Percentiles rank a stretch among this genome's conserved stretches.
Evolutionary conservation across 2,888 invertebrate species (phyloP).

Genomic region (Plagodis pulveraria): DNA sequence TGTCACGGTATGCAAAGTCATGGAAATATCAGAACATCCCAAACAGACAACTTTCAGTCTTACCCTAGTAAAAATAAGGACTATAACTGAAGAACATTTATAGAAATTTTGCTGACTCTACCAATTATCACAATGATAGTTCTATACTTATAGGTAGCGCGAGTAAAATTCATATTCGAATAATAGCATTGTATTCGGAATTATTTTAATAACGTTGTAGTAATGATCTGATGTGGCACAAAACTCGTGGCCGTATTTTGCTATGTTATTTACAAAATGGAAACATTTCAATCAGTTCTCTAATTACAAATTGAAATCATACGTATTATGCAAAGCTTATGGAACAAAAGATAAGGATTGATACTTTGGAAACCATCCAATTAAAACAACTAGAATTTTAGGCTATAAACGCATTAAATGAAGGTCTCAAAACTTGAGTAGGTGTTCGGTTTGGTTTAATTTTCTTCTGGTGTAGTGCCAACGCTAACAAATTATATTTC

Average conservation of each 20-base stretch:
- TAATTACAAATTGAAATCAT: too few relatives aligned
- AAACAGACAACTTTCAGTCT: slow-evolving; percentile 4
- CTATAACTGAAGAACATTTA: not conserved
- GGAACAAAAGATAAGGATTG: too few relatives aligned
- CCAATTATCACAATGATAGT: slow-evolving; percentile 13
- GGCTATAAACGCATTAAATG: too few relatives aligned
- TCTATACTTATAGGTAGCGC: not conserved
- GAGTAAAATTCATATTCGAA: slow-evolving; percentile 3
- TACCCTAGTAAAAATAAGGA: not conserved
- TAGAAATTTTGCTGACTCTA: slow-evolving; percentile 7
- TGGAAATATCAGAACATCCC: slow-evolving; percentile 45
- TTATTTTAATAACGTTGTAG: slow-evolving; percentile 1
- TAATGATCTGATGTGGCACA: slow-evolving; percentile 2
- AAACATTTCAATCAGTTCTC: too few relatives aligned
- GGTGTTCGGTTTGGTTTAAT: too few relatives aligned
- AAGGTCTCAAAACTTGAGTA: too few relatives aligned
- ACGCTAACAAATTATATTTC: too few relatives aligned
- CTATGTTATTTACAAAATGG: too few relatives aligned
- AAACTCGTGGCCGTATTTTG: not conserved
- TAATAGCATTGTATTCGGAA: slow-evolving; percentile 1
- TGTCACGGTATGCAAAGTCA: slow-evolving; percentile 68
- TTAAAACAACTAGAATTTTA: too few relatives aligned
- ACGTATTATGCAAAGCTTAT: too few relatives aligned
- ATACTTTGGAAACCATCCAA: too few relatives aligned
- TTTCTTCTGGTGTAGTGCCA: too few relatives aligned